Percentiles rank a stretch among this genome's conserved stretches.
Conservation (phyloP, 2,888 invertebrate genomes). For the Amphipyra berbera region DNA sequence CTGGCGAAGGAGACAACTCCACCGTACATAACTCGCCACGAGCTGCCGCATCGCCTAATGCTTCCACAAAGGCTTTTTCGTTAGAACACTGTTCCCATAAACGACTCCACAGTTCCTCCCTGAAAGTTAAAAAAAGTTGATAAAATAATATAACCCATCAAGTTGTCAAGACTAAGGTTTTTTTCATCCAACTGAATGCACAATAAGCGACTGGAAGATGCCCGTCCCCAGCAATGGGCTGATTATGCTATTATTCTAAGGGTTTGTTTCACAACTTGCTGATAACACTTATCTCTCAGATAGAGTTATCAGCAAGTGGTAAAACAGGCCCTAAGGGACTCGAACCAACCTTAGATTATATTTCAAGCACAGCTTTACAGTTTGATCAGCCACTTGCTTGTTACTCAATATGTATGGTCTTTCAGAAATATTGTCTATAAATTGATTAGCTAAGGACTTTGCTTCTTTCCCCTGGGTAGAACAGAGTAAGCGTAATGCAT, state of each 20-base stretch:
- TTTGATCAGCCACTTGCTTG: conserved; percentile 79
- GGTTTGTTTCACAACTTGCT: too few relatives aligned
- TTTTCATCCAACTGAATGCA: too few relatives aligned
- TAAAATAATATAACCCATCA: not conserved
- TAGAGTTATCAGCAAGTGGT: too few relatives aligned
- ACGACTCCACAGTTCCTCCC: conserved; percentile 81
- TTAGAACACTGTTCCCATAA: conserved; percentile 86
- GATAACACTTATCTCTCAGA: too few relatives aligned
- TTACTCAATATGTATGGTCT: conserved; percentile 76
- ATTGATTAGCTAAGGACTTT: conserved; percentile 69
- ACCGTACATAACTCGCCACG: conserved; percentile 90
- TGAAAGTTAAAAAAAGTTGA: conserved; percentile 51
- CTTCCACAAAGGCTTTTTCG: conserved; percentile 90
- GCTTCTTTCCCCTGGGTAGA: conserved; percentile 73
- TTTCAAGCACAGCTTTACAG: conserved; percentile 80
- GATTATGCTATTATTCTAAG: too few relatives aligned
- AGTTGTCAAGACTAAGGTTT: too few relatives aligned
- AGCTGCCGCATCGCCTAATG: conserved; percentile 91
- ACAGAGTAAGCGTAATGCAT: conserved; percentile 79
- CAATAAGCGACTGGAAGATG: too few relatives aligned
- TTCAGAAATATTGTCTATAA: conserved; percentile 74
- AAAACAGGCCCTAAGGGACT: too few relatives aligned
- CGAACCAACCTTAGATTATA: conserved; percentile 75
- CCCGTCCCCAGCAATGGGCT: too few relatives aligned
- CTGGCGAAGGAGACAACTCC: conserved; percentile 86